Percentiles rank a stretch among this genome's conserved stretches.
phyloP scores from a whole-genome alignment of 1,140 invertebrate species.

The Pachypsylla venusta region DNA sequence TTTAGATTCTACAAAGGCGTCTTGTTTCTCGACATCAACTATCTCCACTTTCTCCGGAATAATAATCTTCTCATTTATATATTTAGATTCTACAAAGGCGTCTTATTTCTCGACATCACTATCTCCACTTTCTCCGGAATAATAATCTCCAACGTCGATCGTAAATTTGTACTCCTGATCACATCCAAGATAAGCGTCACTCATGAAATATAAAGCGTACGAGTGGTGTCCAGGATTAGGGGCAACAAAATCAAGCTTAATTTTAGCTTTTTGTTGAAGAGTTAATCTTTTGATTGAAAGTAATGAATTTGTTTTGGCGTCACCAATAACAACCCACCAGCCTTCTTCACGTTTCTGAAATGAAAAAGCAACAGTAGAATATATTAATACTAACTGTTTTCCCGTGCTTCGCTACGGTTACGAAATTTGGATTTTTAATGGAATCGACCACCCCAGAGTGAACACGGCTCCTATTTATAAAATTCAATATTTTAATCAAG shows the following conservation, averaged over 20 bases:
- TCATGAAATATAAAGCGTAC: conserved; percentile 97
- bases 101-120: conserved; percentile 29
- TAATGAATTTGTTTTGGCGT: conserved; percentile 83
- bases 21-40: background rate
- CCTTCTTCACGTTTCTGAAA: conserved; percentile 91
- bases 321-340: conserved; percentile 99
- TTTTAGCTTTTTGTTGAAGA: conserved; percentile 82
- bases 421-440: too few relatives aligned
- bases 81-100: background rate
- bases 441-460: too few relatives aligned
- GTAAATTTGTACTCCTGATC: conserved; percentile 91
- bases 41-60: background rate
- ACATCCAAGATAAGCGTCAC: conserved; percentile 94
- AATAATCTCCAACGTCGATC: conserved; percentile 59
- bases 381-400: too few relatives aligned
- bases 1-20: too few relatives aligned
- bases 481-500: too few relatives aligned
- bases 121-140: conserved; percentile 38
- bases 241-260: conserved; percentile 90
- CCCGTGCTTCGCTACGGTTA: background rate
- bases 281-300: conserved; percentile 92
- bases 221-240: conserved; percentile 65
- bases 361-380: too few relatives aligned
- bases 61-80: background rate
- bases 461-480: too few relatives aligned